A percentile compares a stretch with the other conserved stretches of the same genome.
Conservation (phyloP, 1,140 invertebrate genomes). For the Holotrichia oblita region DNA sequence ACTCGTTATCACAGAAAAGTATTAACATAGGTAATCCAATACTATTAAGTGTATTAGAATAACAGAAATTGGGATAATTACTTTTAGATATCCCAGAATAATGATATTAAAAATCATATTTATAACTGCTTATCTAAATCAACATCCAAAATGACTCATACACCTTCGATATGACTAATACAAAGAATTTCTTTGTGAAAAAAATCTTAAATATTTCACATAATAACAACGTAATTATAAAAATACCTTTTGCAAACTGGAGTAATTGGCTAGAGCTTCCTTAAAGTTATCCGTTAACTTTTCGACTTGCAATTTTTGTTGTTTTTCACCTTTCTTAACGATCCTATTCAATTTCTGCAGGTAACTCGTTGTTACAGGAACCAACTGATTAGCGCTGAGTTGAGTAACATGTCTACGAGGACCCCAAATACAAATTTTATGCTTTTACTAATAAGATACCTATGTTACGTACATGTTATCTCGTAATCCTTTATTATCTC, state of each 20-base stretch:
- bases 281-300: constrained; percentile 83
- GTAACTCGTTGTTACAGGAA: constrained; percentile 76
- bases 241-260: constrained; percentile 80
- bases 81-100: too few relatives aligned
- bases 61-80: too few relatives aligned
- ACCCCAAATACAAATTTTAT: constrained; percentile 50
- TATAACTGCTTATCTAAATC: not conserved
- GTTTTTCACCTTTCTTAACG: constrained; percentile 75
- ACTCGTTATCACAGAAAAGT: too few relatives aligned
- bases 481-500: constrained; percentile 73
- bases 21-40: too few relatives aligned
- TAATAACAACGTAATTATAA: too few relatives aligned
- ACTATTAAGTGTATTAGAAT: too few relatives aligned
- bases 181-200: not conserved
- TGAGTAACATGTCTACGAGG: constrained; percentile 78
- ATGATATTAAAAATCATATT: too few relatives aligned
- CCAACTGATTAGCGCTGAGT: constrained; percentile 77
- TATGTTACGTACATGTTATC: constrained; percentile 69
- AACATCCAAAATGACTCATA: not conserved
- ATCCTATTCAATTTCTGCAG: constrained; percentile 75
- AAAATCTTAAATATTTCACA: constrained; percentile 36
- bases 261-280: constrained; percentile 80
- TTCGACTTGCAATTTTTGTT: constrained; percentile 83
- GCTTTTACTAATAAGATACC: not conserved
- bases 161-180: not conserved